Base-by-base conservation (phyloP, 1,140 invertebrate species). In the Heliothis subflexa region DNA sequence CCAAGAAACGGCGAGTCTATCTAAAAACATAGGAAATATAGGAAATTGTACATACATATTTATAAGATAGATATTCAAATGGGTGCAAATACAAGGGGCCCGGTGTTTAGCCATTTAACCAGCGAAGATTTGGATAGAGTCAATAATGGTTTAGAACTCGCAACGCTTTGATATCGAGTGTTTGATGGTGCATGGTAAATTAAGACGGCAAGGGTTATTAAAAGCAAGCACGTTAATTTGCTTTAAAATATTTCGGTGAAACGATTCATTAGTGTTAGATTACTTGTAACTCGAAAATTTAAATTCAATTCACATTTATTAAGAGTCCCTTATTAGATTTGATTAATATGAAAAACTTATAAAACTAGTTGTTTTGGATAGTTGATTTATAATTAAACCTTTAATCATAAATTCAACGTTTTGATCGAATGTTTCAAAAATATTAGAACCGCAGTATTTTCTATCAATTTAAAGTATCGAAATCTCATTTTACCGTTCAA, bases 41-140 rank as follows among this genome's bases (percentile, higher is more conserved):
- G 78, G 66, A 70, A 64, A 55, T 47, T 16, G 50, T 49, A 80
- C 40, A 78, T 83, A 78, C 81, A 83, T 81, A 83, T 81, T 83
- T 83, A 83, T 83, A 79, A 81, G 66, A 25, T 45, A 73, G 78
- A 78, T 76, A 83, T 83, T 83, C 79, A 83, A 83, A 83, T 70
- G 72, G 73, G 72, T 75, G 71, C 77, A 76, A 81, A 81, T 76
- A 76, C 72, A 76, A 76, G 72, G 80, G 79, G 68, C n/a, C 7
- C 50, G 57, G 74, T 61, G 52, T 52, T 77, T 78, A 83, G 78
- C 74, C 62, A 45, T 55, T 75, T 76, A 77, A 78, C 70, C 70
- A 57, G 59, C 57, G 61, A 83, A 80, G 64, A 79, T 81, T 78
- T 66, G 28, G 28, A 49, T 81, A 81, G 80, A 81, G 13, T 47